Base-by-base conservation (phyloP, 2,888 invertebrate genomes). In the Panzeria rudis region DNA sequence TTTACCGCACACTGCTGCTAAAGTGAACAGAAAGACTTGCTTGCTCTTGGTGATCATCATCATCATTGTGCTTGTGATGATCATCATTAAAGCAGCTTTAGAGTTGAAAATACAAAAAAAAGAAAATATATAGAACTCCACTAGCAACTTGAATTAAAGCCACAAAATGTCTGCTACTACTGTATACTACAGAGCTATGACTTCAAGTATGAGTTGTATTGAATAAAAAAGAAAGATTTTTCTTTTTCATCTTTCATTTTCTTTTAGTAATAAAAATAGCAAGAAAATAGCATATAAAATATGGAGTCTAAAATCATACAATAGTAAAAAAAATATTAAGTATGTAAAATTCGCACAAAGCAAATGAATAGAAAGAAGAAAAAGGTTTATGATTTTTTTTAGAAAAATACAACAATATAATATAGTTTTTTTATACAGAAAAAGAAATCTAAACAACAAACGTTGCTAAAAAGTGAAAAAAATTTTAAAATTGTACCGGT, bases 121-220 rank as follows among this genome's bases (percentile, higher is more conserved):
- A 17, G 1, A 20, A 3, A 73, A 50, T 29, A 50, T 56, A 69
- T 75, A 83, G 83, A 83, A 83, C 73, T 54, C 52, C 41, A 44
- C 20, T 9, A n/a, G 9, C 29, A 44, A 17, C 3, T 29, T 20
- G 5, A 52, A 20, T 20, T 25, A 23, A 66, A 77, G 50, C 71
- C 56, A 61, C 44, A 50, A 72, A 59, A 66, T 72, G 56, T 59
- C 71, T 59, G 38, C 11, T 32, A 44, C 32, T 20, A n/a, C 7
- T n/a, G n/a, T 6, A 0, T n/a, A n/a, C 20, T n/a, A n/a, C 61
- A 15, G n/a, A 62, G 54, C 9, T 54, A 7, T 6, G 6, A 76
- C 23, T 76, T 35, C n/a, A 17, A 56, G 7, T 29, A 25, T 13
- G 32, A 68, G 29, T 64, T 44, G 52, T 23, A 25, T 64, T 72